Evolutionary conservation across 2,113 vertebrate species (phyloP).

Genomic region (Leuciscus idus): DNA sequence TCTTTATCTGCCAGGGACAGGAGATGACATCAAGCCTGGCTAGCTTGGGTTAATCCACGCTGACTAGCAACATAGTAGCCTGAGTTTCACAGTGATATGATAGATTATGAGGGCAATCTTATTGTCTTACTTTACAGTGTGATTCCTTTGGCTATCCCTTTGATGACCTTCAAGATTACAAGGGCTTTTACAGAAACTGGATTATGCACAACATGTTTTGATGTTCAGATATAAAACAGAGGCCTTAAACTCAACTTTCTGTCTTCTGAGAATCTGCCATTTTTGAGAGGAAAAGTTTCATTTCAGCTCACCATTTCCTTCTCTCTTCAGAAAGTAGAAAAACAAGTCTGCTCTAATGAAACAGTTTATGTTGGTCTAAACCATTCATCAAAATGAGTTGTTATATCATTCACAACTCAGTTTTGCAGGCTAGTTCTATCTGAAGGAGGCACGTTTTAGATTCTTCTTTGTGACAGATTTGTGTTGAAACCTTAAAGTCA

Average conservation of each 20-base stretch:
- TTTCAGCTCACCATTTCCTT: not conserved
- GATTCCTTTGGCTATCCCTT: not conserved
- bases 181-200: not conserved
- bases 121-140: not conserved
- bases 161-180: not conserved
- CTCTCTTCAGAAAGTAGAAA: not conserved
- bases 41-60: not conserved
- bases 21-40: slow-evolving; percentile 40
- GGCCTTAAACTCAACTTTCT: not conserved
- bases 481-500: not conserved
- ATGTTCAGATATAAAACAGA: not conserved
- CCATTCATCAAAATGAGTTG: not conserved
- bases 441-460: not conserved
- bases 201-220: not conserved
- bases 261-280: not conserved
- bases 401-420: not conserved
- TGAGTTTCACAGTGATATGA: slow-evolving; percentile 12
- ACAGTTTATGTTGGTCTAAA: not conserved
- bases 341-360: not conserved
- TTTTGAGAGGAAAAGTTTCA: not conserved
- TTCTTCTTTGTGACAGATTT: not conserved
- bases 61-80: not conserved
- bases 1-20: slow-evolving; percentile 58
- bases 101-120: not conserved
- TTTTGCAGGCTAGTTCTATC: not conserved